Conservation (phyloP, 2,113 vertebrate species). For the Actinemys pallida region DNA sequence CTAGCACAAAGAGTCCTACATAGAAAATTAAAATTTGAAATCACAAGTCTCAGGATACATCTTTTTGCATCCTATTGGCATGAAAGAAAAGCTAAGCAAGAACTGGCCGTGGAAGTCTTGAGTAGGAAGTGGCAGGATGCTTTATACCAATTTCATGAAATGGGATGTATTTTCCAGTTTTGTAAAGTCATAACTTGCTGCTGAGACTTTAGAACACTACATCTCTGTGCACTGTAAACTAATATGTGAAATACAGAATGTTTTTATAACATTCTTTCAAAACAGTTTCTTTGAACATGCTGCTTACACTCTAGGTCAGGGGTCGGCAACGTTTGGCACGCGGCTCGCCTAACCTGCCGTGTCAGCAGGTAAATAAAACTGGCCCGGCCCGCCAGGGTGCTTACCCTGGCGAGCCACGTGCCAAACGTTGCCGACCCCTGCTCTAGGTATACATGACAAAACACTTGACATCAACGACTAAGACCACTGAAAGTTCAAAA, state of each 20-base stretch:
- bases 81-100: background rate
- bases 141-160: background rate
- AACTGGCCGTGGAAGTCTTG: background rate
- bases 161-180: background rate
- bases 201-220: background rate
- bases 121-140: background rate
- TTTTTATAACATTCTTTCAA: background rate
- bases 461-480: background rate
- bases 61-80: background rate
- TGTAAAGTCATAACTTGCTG: background rate
- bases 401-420: too few species aligned
- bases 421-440: too few species aligned
- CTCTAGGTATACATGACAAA: background rate
- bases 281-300: background rate
- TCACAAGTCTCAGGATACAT: conserved; percentile 14
- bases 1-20: rapidly evolving
- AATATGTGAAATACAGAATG: background rate
- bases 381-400: too few species aligned
- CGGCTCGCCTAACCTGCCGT: too few species aligned
- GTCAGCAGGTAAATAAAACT: too few species aligned
- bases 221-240: background rate
- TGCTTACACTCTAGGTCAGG: background rate
- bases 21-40: background rate
- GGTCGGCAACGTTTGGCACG: too few species aligned
- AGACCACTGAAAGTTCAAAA: background rate